Base-by-base conservation (phyloP, 2,113 vertebrate genomes). In the Struthio camelus region DNA sequence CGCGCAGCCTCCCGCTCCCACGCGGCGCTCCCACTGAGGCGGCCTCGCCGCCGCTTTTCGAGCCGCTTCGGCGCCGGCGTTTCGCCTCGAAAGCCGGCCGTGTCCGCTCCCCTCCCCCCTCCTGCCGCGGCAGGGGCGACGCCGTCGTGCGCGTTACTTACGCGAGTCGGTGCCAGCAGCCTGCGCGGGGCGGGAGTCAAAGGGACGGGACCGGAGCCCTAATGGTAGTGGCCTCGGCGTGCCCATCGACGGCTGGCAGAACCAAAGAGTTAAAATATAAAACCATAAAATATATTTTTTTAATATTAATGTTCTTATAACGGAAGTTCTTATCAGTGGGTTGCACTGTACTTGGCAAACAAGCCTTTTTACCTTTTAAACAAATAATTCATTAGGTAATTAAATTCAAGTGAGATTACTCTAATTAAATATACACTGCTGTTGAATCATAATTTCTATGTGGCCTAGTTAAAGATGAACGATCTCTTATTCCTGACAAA, bases 311-410 rank as follows among this genome's bases (percentile, higher is more conserved):
- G 91, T 96, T 96, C 97, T 96, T 92, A 58, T 75, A 91, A 92
- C 89, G 46, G 87, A 94, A 97, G 97, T 98, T 98, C 98, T 98
- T 98, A 98, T 98, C 98, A 93, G 96, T 93, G 95, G 95, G 89
- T 98, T 98, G 96, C 97, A 97, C 95, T 73, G 89, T 93, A 94
- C 97, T 98, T 93, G 96, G 98, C 98, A 98, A 98, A 98, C 97
- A 98, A 97, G 97, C 75, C 94, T 36, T 96, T 97, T 97, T 98
- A 98, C 98, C 97, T 98, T 98, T 98, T 98, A 98, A 98, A 98
- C 98, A 98, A 98, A 98, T 98, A 98, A 98, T 98, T 98, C 98
- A 98, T 98, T 98, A 98, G 97, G 98, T 98, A 98, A 98, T 98
- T 98, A 98, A 98, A 98, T 98, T 98, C 97, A 98, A 98, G 97